A percentile compares a stretch with the other conserved stretches of the same genome.
Evolutionary conservation across 2,888 invertebrate species (phyloP).

Genomic region (Lutraria lutraria): DNA sequence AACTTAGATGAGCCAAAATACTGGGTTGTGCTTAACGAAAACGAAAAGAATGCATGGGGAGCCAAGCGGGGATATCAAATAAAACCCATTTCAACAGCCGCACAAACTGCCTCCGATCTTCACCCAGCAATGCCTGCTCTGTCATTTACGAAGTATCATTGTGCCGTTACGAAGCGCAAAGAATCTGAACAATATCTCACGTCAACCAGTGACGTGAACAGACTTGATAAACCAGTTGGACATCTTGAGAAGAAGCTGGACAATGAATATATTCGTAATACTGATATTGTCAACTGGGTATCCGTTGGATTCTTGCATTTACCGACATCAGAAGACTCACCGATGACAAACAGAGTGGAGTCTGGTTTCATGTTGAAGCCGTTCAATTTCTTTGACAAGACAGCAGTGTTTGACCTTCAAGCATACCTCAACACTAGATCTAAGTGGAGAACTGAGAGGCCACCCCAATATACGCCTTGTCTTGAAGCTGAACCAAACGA

Average conservation of each 20-base stretch:
- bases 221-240: slow-evolving; percentile 65
- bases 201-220: slow-evolving; percentile 63
- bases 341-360: slow-evolving; percentile 73
- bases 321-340: slow-evolving; percentile 74
- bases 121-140: slow-evolving; percentile 69
- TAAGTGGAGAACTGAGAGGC: slow-evolving; percentile 44
- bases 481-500: slow-evolving; percentile 31
- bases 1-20: slow-evolving; percentile 69
- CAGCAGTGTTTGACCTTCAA: slow-evolving; percentile 72
- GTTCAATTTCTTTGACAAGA: slow-evolving; percentile 76
- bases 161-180: slow-evolving; percentile 70
- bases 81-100: slow-evolving; percentile 64
- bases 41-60: slow-evolving; percentile 71
- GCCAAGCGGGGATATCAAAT: slow-evolving; percentile 72
- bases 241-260: slow-evolving; percentile 69
- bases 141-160: slow-evolving; percentile 75
- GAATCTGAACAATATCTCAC: slow-evolving; percentile 70
- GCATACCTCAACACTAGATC: slow-evolving; percentile 58
- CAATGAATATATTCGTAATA: slow-evolving; percentile 70
- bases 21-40: slow-evolving; percentile 73
- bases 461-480: slow-evolving; percentile 53
- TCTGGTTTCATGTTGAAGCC: slow-evolving; percentile 74
- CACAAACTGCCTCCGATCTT: slow-evolving; percentile 68
- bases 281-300: slow-evolving; percentile 75
- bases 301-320: slow-evolving; percentile 75